Conservation (phyloP, 2,888 invertebrate genomes). For the Hydriomena furcata region DNA sequence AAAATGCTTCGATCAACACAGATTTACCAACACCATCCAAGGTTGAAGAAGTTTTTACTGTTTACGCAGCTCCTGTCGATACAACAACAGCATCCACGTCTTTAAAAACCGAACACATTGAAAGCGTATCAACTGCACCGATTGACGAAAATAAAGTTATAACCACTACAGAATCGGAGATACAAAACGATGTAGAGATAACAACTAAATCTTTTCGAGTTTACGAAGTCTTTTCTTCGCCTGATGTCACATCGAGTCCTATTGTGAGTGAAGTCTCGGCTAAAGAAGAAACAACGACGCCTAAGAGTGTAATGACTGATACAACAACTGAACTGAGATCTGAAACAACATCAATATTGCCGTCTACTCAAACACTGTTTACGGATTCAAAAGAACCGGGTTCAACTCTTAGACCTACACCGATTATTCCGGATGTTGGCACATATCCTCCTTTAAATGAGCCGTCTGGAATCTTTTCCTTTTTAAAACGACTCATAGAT, state of each 20-base stretch:
- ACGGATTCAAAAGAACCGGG: conserved; percentile 42
- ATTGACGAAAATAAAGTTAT: conserved; percentile 52
- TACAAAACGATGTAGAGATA: conserved; percentile 54
- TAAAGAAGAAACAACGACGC: conserved; percentile 53
- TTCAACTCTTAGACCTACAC: conserved; percentile 46
- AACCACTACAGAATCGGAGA: conserved; percentile 51
- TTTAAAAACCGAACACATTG: conserved; percentile 54
- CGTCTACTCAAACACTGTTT: conserved; percentile 51
- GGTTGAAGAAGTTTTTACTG: conserved; percentile 54
- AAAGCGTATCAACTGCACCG: conserved; percentile 72
- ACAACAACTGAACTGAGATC: conserved; percentile 67
- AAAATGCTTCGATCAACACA: conserved; percentile 38
- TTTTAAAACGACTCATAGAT: conserved; percentile 86
- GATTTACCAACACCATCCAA: conserved; percentile 40
- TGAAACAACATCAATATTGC: conserved; percentile 66
- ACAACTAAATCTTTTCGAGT: conserved; percentile 69
- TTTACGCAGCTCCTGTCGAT: conserved; percentile 56
- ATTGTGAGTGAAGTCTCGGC: conserved; percentile 34
- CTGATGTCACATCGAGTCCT: conserved; percentile 42
- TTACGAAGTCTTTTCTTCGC: conserved; percentile 68
- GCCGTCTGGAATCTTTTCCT: conserved; percentile 79
- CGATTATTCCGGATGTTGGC: conserved; percentile 61
- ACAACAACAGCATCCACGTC: conserved; percentile 43
- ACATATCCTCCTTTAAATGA: conserved; percentile 69
- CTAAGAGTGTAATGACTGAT: conserved; percentile 60